Evolutionary conservation across 1,140 invertebrate species (phyloP).

Genomic region (Aradophagus sp.): DNA sequence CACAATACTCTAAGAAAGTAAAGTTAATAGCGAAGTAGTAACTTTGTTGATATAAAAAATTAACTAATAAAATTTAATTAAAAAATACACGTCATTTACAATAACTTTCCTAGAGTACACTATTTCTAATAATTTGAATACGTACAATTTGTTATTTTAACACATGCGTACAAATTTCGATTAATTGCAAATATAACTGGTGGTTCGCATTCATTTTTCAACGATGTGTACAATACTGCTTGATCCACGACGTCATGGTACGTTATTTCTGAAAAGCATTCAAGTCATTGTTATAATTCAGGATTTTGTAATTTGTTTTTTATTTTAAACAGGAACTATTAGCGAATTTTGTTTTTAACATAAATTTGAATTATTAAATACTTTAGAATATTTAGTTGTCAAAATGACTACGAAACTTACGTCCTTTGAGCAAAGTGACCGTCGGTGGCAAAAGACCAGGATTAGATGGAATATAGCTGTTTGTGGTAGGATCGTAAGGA

Average conservation of each 20-base stretch:
- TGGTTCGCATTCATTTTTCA: conserved; percentile 76
- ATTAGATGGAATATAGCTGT: conserved; percentile 77
- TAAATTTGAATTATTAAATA: too few relatives aligned
- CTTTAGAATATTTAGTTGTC: too few relatives aligned
- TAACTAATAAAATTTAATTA: neutral
- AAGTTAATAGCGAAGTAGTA: too few relatives aligned
- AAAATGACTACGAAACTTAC: conserved; percentile 67
- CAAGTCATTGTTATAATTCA: too few relatives aligned
- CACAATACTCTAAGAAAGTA: too few relatives aligned
- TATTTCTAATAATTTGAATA: neutral
- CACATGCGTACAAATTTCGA: conserved; percentile 84
- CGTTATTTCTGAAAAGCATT: conserved; percentile 73
- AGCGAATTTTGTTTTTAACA: conserved; percentile 2
- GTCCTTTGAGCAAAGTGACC: conserved; percentile 76
- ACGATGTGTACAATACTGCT: conserved; percentile 72
- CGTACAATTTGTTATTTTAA: conserved; percentile 84
- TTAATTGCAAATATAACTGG: conserved; percentile 86
- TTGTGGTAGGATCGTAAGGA: conserved; percentile 74
- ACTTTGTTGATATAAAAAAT: neutral
- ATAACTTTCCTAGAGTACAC: too few relatives aligned
- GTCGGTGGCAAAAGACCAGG: conserved; percentile 76
- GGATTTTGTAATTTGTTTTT: too few relatives aligned
- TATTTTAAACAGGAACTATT: too few relatives aligned
- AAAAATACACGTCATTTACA: conserved; percentile 70
- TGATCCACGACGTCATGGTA: conserved; percentile 77